These are phyloP conservation scores for Pilophorus perplexus DNA, from an alignment of 2,888 invertebrate genomes.

Conservation along the genomic window DNA sequence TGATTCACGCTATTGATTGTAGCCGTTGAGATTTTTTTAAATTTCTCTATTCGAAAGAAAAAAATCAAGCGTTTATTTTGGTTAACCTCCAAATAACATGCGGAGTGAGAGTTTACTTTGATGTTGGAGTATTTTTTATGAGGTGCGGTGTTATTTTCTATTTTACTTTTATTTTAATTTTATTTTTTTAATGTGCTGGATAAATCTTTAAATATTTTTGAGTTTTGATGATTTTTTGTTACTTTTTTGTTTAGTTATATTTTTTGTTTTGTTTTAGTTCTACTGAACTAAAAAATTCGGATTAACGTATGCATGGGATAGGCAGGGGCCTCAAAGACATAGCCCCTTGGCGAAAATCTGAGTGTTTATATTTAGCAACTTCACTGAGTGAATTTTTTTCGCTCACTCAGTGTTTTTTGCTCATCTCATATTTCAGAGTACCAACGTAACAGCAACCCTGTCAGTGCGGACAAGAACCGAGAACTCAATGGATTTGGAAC, in stretches of 20 bases:
- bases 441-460: slow-evolving; percentile 37
- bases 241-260: slow-evolving; percentile 1
- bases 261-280: slow-evolving; percentile 32
- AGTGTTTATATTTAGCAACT: slow-evolving; percentile 36
- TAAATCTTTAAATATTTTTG: background rate
- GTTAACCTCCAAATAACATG: slow-evolving; percentile 12
- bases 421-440: slow-evolving; percentile 43
- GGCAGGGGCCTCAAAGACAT: slow-evolving; percentile 51
- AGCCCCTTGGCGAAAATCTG: slow-evolving; percentile 55
- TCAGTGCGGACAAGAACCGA: slow-evolving; percentile 32
- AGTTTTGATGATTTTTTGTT: background rate
- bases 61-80: slow-evolving; percentile 15
- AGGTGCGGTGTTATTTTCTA: slow-evolving; percentile 18
- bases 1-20: slow-evolving; percentile 24
- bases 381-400: slow-evolving; percentile 13
- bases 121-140: slow-evolving; percentile 31
- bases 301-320: slow-evolving; percentile 33
- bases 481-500: slow-evolving; percentile 34
- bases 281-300: background rate
- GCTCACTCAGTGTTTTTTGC: slow-evolving; percentile 41
- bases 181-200: background rate
- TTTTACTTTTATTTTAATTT: background rate
- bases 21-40: slow-evolving; percentile 9
- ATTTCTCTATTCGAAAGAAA: background rate
- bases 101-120: slow-evolving; percentile 46